These are phyloP conservation scores for Leptodirus hochenwartii DNA, from an alignment of 2,888 invertebrate genomes.

Conservation along the genomic window DNA sequence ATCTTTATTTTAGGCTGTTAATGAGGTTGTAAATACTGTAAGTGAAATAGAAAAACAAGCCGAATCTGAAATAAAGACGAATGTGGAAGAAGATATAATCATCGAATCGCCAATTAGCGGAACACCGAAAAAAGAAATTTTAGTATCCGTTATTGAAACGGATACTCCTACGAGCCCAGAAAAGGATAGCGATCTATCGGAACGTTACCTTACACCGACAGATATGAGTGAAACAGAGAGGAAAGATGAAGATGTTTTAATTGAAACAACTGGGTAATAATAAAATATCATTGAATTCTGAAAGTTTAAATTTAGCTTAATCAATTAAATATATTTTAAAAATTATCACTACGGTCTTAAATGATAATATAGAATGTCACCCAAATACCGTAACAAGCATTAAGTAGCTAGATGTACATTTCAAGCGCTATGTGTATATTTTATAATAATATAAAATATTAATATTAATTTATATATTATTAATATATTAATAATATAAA, in stretches of 20 bases:
- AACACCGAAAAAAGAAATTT: slow-evolving; percentile 13
- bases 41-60: slow-evolving; percentile 22
- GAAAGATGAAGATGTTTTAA: slow-evolving; percentile 18
- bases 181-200: slow-evolving; percentile 47
- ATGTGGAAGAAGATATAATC: slow-evolving; percentile 5
- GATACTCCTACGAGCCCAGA: slow-evolving; percentile 28
- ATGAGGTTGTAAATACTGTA: slow-evolving; percentile 32
- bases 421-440: no score
- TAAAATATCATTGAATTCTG: slow-evolving; percentile 3
- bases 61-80: slow-evolving; percentile 12
- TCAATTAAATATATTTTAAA: no score
- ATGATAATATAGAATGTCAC: no score
- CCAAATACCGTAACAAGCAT: no score
- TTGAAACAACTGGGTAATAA: not conserved
- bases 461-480: not conserved
- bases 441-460: no score
- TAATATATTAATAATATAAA: slow-evolving; percentile 12
- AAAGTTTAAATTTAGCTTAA: no score
- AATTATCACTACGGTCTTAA: no score
- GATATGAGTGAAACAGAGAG: slow-evolving; percentile 32
- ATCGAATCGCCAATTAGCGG: slow-evolving; percentile 10
- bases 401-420: no score
- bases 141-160: slow-evolving; percentile 13
- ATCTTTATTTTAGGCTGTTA: no score
- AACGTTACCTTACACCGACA: slow-evolving; percentile 48